These are phyloP conservation scores for Pollenia griseotomentosa DNA, from an alignment of 2,888 invertebrate genomes.

Conservation along the genomic window DNA sequence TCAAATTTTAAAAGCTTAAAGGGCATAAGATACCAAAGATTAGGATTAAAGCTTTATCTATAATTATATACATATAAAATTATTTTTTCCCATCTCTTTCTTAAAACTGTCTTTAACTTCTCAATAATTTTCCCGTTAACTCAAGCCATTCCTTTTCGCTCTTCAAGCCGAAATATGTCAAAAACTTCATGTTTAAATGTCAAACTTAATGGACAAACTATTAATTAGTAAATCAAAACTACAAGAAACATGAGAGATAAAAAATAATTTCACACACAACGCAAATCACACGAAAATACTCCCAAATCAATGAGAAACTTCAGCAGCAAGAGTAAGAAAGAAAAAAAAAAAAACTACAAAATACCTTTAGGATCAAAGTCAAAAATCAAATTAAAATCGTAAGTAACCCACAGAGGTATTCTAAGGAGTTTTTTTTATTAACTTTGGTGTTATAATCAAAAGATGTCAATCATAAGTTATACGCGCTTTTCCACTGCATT, in stretches of 20 bases:
- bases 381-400: constrained; percentile 74
- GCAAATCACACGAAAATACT: constrained; percentile 74
- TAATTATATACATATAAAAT: not conserved
- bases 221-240: constrained; percentile 81
- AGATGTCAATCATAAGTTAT: constrained; percentile 81
- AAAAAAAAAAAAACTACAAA: constrained; percentile 32
- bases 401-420: constrained; percentile 64
- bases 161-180: constrained; percentile 77
- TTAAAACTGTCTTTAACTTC: not conserved
- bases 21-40: too few species aligned
- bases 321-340: not conserved
- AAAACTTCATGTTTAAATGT: constrained; percentile 82
- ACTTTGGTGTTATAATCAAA: constrained; percentile 77
- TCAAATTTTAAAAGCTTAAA: too few species aligned
- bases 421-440: constrained; percentile 40
- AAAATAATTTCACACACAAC: constrained; percentile 74
- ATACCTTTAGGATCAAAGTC: constrained; percentile 73
- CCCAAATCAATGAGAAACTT: constrained; percentile 79
- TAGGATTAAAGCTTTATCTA: not conserved
- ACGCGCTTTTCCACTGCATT: constrained; percentile 74
- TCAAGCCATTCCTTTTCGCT: constrained; percentile 1
- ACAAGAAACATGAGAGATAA: not conserved
- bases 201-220: constrained; percentile 82
- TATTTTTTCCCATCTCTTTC: not conserved
- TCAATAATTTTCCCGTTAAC: constrained; percentile 18